These are phyloP conservation scores for Neolamprologus sp. DNA, from an alignment of 2,113 vertebrate species.

Conservation along the genomic window DNA sequence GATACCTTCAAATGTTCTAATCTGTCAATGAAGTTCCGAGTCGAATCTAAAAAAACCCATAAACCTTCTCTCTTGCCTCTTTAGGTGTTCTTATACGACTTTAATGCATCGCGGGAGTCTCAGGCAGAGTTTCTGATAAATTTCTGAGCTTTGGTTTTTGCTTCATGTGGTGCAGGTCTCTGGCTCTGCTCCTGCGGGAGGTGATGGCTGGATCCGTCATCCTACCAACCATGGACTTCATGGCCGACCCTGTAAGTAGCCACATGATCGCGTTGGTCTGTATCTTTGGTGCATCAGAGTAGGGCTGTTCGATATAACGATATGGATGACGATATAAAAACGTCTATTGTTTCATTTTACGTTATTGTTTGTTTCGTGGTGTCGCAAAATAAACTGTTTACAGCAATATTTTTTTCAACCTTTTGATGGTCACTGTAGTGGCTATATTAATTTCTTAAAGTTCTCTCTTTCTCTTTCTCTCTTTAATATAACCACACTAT, in stretches of 20 bases:
- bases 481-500: too few relatives aligned
- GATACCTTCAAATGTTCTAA: not conserved
- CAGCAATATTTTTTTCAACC: too few relatives aligned
- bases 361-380: too few relatives aligned
- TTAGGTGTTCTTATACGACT: not conserved
- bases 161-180: constrained; percentile 69
- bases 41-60: not conserved
- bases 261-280: not conserved
- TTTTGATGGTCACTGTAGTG: too few relatives aligned
- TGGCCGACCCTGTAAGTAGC: constrained; percentile 89
- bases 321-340: too few relatives aligned
- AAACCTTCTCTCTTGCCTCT: not conserved
- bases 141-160: not conserved
- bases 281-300: not conserved
- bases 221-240: constrained; percentile 92
- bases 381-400: too few relatives aligned
- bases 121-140: not conserved
- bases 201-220: constrained; percentile 91
- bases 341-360: too few relatives aligned
- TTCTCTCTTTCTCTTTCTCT: too few relatives aligned
- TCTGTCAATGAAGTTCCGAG: too few relatives aligned
- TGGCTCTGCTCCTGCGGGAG: constrained; percentile 88
- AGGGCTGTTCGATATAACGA: too few relatives aligned
- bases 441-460: too few relatives aligned
- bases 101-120: not conserved